Base-by-base conservation (phyloP, 1,140 invertebrate genomes). In the Euschistus heros region DNA sequence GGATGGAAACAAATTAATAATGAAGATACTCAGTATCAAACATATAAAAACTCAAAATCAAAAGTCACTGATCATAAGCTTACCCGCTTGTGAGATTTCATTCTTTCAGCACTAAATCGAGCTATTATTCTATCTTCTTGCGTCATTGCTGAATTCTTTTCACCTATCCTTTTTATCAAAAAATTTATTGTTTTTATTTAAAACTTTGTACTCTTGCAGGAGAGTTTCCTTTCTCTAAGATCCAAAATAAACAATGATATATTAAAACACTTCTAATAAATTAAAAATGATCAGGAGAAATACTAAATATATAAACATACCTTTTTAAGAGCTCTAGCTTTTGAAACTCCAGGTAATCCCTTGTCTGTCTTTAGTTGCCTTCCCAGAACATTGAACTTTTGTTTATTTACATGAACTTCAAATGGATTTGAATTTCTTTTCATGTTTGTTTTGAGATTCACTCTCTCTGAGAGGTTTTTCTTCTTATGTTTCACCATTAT, bases 401-500 rank as follows among this genome's bases (percentile, higher is more conserved):
- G 82, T 70, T 82, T 85, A 74, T 96, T 96, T 59, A 94, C 81
- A 69, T 94, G 91, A 2, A 96, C 80, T 78, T 97, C 93, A 72
- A 92, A 92, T 0, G 89, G 88, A 76, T 95, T 94, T 37, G 82
- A 67, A 26, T 75, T 70, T 44, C 70, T 67, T 42, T 71, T 66
- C 15, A 20, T 20, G n/a, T n/a, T 61, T 17, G 26, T n/a, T 54
- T 66, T 65, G 18, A 17, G 15, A 57, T 30, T 20, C 22, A 47
- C 61, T 13, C 60, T 6, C 26, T 67, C 66, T 24, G 66, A 57
- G 14, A 67, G 33, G n/a, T 63, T 55, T 37, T 64, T 67, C 42
- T 67, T 64, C 22, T 67, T 67, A 13, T 37, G 46, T 64, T 67
- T 67, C 26, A 42, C 66, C 66, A 67, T n/a, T 42, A 18, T 66